Evolutionary conservation across 2,113 vertebrate species (phyloP).

Genomic region (Zapus hudsonius): DNA sequence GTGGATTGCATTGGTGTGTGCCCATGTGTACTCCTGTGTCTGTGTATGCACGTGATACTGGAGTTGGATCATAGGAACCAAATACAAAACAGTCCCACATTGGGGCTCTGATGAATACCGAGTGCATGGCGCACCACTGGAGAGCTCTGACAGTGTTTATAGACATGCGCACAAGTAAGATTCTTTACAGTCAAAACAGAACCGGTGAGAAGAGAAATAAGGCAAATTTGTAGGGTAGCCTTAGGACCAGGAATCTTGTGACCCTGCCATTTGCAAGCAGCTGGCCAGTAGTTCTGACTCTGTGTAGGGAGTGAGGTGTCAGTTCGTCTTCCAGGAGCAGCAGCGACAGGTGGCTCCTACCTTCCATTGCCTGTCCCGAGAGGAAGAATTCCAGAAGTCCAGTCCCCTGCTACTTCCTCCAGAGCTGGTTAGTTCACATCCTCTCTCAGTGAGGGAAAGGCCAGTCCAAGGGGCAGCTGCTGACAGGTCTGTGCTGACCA

Average conservation of each 20-base stretch:
- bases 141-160: background rate
- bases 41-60: background rate
- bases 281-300: background rate
- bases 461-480: background rate
- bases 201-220: background rate
- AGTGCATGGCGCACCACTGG: background rate
- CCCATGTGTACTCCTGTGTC: background rate
- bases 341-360: background rate
- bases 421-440: background rate
- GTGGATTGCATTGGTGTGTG: background rate
- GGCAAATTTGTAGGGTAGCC: background rate
- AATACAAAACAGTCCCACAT: background rate
- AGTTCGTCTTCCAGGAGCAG: background rate
- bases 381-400: background rate
- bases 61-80: background rate
- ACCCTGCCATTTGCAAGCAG: background rate
- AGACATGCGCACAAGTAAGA: background rate
- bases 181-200: background rate
- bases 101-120: background rate
- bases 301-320: background rate
- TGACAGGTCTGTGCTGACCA: background rate
- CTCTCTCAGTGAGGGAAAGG: background rate
- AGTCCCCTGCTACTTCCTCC: background rate
- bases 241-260: background rate
- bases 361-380: background rate